Evolutionary conservation across 2,113 vertebrate genomes (phyloP).

Genomic region (Caretta caretta): DNA sequence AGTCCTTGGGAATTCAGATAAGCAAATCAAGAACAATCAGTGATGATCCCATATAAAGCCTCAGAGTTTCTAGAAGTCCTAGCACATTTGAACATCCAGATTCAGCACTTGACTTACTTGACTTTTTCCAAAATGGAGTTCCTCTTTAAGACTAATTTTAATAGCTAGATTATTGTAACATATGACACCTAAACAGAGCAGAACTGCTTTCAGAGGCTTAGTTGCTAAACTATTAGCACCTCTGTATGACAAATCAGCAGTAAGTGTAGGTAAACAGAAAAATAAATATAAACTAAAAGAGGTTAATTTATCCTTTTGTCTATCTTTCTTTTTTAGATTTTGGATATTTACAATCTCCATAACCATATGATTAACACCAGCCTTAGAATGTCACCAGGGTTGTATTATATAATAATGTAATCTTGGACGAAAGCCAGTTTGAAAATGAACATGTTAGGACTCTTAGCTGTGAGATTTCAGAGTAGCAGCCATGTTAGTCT

Average conservation of each 20-base stretch:
- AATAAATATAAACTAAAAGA: background rate
- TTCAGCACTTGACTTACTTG: background rate
- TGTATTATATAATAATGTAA: background rate
- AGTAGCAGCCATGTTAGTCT: too few relatives aligned
- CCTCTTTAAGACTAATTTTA: background rate
- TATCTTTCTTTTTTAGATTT: background rate
- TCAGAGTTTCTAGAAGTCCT: slow-evolving; percentile 24
- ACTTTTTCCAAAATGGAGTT: background rate
- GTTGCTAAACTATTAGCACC: background rate
- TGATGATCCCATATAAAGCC: slow-evolving; percentile 8
- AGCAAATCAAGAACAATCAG: slow-evolving; percentile 55
- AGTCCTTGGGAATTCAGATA: slow-evolving; percentile 49
- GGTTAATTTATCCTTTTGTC: background rate
- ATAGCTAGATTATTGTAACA: background rate
- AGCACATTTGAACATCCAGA: background rate
- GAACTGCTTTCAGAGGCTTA: background rate
- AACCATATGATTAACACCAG: background rate
- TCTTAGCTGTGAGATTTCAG: background rate
- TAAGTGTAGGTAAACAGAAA: background rate
- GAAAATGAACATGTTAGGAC: background rate
- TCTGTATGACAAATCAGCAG: background rate
- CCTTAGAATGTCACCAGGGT: background rate
- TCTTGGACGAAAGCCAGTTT: background rate
- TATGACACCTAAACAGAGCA: background rate
- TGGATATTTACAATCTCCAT: background rate